A percentile compares a stretch with the other conserved stretches of the same genome.
Conservation (phyloP, 64 coral and sea anemone species). For the Catalaphyllia jardinei region DNA sequence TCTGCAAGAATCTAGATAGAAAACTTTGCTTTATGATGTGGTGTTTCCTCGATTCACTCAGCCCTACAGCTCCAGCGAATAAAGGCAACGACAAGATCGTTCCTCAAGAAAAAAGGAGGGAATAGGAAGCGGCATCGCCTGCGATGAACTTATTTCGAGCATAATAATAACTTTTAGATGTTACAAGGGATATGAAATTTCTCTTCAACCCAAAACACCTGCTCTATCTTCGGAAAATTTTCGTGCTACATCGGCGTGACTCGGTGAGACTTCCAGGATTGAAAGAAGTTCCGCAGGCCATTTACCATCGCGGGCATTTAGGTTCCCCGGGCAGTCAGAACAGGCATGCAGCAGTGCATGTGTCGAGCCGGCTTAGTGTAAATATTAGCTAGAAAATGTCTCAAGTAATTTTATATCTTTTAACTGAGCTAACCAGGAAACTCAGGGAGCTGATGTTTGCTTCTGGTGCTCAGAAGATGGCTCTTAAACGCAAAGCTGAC, state of each 20-base stretch:
- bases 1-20: no score
- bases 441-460: conserved; percentile 49
- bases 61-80: no score
- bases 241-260: background rate
- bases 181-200: no score
- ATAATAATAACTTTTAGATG: no score
- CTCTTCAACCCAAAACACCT: background rate
- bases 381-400: conserved; percentile 65
- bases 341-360: background rate
- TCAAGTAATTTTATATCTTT: conserved; percentile 77
- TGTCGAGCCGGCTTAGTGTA: background rate
- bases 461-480: background rate
- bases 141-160: no score
- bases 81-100: no score
- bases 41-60: no score
- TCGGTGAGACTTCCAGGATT: background rate
- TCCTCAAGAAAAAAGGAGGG: no score
- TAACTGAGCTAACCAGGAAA: conserved; percentile 74
- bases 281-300: background rate
- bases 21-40: no score
- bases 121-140: no score
- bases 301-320: background rate
- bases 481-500: conserved; percentile 59
- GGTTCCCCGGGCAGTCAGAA: no score
- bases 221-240: background rate